Evolutionary conservation across 53 echinoderm and acorn worm genomes (phyloP), one percentile per base, ranked within the genome.

Genomic region (Henricia sp.): DNA sequence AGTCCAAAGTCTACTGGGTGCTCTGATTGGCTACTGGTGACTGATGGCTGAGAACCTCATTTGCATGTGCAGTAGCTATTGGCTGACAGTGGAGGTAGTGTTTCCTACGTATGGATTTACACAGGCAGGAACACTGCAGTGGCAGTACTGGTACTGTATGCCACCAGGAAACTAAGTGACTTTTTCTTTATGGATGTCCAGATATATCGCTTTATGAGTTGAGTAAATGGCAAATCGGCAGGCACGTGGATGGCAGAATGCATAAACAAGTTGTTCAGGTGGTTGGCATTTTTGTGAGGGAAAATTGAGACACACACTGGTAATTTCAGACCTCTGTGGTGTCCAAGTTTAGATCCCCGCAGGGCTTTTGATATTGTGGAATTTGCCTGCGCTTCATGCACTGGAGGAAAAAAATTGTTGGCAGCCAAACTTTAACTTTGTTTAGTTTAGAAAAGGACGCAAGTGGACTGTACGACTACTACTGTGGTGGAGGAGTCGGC

Each of bases 261-360:
- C 80, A 64, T 80, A 80, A n/a, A 80, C 72, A 72, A 46, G 80
- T 34, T 80, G 62, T 48, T 43, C 63, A 80, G 80, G 80, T 80
- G 80, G 80, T 80, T 64, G 44, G 35, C 80, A 21, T 80, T 52
- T 80, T 21, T 38, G 26, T 46, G 48, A 46, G 80, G 63, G 80
- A 64, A 80, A 50, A 80, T 63, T 63, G 62, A 50, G 64, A 30
- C 17, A 34, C 32, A 50, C 30, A 32, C 48, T 30, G 38, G 80
- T 63, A 80, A 80, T 33, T 80, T 80, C 80, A 80, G 80, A 48
- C 33, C 48, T 76, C 76, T 41, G 59, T 42, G 59, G 57, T 54
- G 76, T 57, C 56, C 58, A 57, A 19, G 59, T 76, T 57, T 58
- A 24, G 11, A 74, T 48, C 42, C 33, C 46, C 48, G 14, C 48